Conservation (phyloP, 2,888 invertebrate genomes). For the Sarcophaga rosellei region DNA sequence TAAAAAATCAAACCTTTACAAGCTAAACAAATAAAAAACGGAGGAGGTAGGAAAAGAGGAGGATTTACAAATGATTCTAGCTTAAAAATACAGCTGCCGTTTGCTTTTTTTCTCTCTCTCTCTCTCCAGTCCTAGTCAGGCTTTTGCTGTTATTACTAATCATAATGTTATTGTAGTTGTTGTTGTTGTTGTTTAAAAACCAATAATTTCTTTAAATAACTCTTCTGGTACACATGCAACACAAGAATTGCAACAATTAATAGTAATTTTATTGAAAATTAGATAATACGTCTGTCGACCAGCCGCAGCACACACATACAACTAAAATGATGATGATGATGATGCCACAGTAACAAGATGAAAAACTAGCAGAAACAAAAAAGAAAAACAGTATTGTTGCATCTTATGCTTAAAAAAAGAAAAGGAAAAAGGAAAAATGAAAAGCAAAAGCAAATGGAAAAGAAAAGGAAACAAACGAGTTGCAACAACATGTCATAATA, state of each 20-base stretch:
- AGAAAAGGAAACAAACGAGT: constrained; percentile 36
- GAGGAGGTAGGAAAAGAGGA: neutral
- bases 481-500: constrained; percentile 63
- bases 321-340: neutral
- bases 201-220: constrained; percentile 67
- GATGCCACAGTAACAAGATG: constrained; percentile 15
- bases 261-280: constrained; percentile 69
- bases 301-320: neutral
- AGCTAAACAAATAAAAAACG: constrained; percentile 15
- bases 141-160: constrained; percentile 30
- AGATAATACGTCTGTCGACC: constrained; percentile 64
- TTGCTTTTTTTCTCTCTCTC: neutral
- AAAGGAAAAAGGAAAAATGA: too few species aligned
- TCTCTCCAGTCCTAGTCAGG: neutral
- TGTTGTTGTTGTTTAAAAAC: constrained; percentile 39
- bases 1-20: constrained; percentile 3
- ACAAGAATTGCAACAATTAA: constrained; percentile 68
- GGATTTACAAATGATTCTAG: constrained; percentile 5
- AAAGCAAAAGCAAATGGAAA: too few species aligned
- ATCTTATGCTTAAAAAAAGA: constrained; percentile 28
- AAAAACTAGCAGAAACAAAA: neutral
- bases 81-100: constrained; percentile 60
- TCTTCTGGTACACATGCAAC: constrained; percentile 57
- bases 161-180: too few species aligned
- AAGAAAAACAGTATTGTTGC: constrained; percentile 30